These are phyloP conservation scores for Xylota sylvarum DNA, from an alignment of 2,888 invertebrate genomes.

Conservation along the genomic window DNA sequence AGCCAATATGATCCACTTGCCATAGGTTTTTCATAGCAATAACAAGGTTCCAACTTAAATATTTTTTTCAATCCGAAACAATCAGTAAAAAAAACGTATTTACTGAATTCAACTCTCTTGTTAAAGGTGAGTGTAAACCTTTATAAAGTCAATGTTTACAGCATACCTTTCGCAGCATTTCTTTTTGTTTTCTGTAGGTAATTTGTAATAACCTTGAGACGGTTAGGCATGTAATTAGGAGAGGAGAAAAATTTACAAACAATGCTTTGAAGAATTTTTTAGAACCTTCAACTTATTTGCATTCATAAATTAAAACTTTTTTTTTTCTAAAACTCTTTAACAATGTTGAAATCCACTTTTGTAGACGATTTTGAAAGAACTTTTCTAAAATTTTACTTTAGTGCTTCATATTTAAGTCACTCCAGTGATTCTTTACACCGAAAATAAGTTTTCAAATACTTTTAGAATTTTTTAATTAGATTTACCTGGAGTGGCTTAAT, in stretches of 20 bases:
- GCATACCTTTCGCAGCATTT: too few relatives aligned
- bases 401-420: neutral
- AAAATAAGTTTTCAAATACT: neutral
- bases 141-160: too few relatives aligned
- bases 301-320: neutral
- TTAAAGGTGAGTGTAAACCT: too few relatives aligned
- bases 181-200: neutral
- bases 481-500: neutral
- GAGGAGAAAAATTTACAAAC: neutral
- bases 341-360: neutral
- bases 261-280: neutral
- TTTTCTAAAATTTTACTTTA: neutral
- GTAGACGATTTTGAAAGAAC: neutral
- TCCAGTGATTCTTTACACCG: neutral
- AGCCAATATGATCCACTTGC: too few relatives aligned
- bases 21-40: too few relatives aligned
- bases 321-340: neutral
- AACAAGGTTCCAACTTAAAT: too few relatives aligned
- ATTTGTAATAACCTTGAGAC: neutral
- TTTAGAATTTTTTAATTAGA: conserved; percentile 5
- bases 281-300: neutral
- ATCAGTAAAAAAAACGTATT: too few relatives aligned
- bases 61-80: too few relatives aligned
- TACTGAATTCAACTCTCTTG: too few relatives aligned
- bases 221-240: neutral